A percentile compares a stretch with the other conserved stretches of the same genome.
phyloP scores from a whole-genome alignment of 2,888 invertebrate genomes.

The Thera obeliscata region DNA sequence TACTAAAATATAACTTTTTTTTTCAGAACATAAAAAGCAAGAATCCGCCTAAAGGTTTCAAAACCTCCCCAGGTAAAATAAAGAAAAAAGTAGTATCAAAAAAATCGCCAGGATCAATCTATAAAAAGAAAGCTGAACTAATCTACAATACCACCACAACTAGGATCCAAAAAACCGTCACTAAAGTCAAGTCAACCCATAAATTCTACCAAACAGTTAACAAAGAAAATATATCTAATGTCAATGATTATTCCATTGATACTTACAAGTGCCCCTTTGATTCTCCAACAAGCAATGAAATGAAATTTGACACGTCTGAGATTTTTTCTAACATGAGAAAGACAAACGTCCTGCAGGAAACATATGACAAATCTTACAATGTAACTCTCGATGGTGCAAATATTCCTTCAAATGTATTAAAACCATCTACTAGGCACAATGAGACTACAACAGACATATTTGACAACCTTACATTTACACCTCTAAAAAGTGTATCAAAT shows the following conservation, averaged over 20 bases:
- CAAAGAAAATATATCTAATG: conserved; percentile 61
- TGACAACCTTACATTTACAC: conserved; percentile 75
- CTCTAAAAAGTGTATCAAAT: conserved; percentile 58
- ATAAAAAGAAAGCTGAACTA: conserved; percentile 68
- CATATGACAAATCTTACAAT: conserved; percentile 65
- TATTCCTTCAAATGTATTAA: conserved; percentile 57
- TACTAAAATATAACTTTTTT: conserved; percentile 16
- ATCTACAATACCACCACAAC: conserved; percentile 61
- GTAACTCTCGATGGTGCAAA: conserved; percentile 41
- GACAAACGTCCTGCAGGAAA: conserved; percentile 59
- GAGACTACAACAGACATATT: conserved; percentile 62
- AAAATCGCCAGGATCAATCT: conserved; percentile 69
- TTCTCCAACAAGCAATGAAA: conserved; percentile 60
- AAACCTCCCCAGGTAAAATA: conserved; percentile 73
- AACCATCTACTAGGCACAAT: conserved; percentile 64
- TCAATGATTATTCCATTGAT: conserved; percentile 55
- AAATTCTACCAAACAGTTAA: conserved; percentile 54
- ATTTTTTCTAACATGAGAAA: conserved; percentile 69
- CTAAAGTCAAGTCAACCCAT: conserved; percentile 56
- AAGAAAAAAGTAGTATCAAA: conserved; percentile 65
- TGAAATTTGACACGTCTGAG: conserved; percentile 73
- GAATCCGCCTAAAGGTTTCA: conserved; percentile 60
- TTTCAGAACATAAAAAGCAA: conserved; percentile 69
- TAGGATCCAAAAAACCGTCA: conserved; percentile 60
- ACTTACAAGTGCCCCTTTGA: conserved; percentile 70